phyloP scores from a whole-genome alignment of 2,888 invertebrate genomes.

The Mimumesa dahlbomi region DNA sequence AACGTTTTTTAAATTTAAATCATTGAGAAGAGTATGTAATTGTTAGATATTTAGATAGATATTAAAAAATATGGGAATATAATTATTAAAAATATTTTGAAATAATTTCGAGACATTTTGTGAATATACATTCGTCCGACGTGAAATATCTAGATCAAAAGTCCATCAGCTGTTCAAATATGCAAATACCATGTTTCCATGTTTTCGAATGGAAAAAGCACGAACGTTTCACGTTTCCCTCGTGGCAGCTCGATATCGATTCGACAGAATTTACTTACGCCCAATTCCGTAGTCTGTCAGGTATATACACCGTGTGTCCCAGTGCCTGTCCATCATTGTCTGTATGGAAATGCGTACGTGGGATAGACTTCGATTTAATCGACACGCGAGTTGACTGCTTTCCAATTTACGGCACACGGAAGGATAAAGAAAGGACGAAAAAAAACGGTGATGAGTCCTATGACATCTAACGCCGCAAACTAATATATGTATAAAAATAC shows the following conservation, averaged over 20 bases:
- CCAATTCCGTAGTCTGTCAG: constrained; percentile 31
- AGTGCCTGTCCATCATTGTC: constrained; percentile 21
- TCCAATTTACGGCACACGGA: background rate
- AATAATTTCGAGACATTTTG: too few species aligned
- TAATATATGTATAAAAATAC: too few species aligned
- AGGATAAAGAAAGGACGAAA: too few species aligned
- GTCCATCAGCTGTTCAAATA: constrained; percentile 17
- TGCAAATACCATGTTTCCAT: constrained; percentile 34
- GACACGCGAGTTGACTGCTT: background rate
- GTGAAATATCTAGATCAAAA: background rate
- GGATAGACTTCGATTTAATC: constrained; percentile 24
- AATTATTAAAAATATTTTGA: too few species aligned
- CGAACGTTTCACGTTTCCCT: constrained; percentile 14
- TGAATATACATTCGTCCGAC: too few species aligned
- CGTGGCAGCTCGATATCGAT: constrained; percentile 24
- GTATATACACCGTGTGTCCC: constrained; percentile 20
- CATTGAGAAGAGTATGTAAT: too few species aligned
- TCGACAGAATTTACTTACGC: constrained; percentile 32
- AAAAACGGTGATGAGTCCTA: too few species aligned
- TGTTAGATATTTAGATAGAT: too few species aligned
- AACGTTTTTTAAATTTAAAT: too few species aligned
- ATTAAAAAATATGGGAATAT: too few species aligned
- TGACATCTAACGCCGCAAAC: too few species aligned
- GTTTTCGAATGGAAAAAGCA: constrained; percentile 20
- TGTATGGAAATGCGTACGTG: constrained; percentile 1